Base-by-base conservation (phyloP, 2,113 vertebrate genomes). In the Sorex araneus region DNA sequence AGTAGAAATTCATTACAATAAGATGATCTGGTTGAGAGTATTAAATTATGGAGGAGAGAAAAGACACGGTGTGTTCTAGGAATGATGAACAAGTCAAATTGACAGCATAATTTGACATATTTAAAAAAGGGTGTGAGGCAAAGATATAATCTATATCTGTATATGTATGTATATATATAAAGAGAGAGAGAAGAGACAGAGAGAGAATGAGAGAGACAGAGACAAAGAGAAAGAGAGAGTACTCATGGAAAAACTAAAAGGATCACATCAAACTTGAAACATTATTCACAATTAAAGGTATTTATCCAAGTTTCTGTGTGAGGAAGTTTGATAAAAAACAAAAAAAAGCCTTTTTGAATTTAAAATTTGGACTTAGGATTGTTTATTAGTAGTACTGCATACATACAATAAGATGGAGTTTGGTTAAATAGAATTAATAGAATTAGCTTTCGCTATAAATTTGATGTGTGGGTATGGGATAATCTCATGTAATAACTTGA, bases 91-190 rank as follows among this genome's bases (percentile, higher is more conserved):
- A 87, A 94, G 92, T 94, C 93, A 94, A 84, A 96, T 70, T 40
- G 75, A 80, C 54, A 76, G 77, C 80, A 91, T 96, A 84, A 87
- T 89, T 97, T 96, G 92, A 94, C 84, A 96, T 94, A 94, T 89
- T 96, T 96, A 76, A 94, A 90, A 96, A 96, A 96, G 89, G 91
- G 95, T 94, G 92, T 94, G 94, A 96, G 40, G 86, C 92, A 93
- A 71, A 73, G 66, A 34, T 79, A 47, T 47, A 13, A 50, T 50
- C 9, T 50, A 50, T 50, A 50, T 10, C 13, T 50, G 10, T 16
- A 13, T 60, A 60, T 60, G 13, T 40, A 40, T 40, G 7, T 40
- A 40, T 40, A 40, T 40, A 40, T 40, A 40, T 40, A 40, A 4
- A 40, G 3, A 40, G 7, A 40, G 40, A 40, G 40, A 40, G 40